Evolutionary conservation across 1,140 invertebrate species (phyloP), one percentile per base, ranked within the genome.

Genomic region (Macrobrachium rosenbergii): DNA sequence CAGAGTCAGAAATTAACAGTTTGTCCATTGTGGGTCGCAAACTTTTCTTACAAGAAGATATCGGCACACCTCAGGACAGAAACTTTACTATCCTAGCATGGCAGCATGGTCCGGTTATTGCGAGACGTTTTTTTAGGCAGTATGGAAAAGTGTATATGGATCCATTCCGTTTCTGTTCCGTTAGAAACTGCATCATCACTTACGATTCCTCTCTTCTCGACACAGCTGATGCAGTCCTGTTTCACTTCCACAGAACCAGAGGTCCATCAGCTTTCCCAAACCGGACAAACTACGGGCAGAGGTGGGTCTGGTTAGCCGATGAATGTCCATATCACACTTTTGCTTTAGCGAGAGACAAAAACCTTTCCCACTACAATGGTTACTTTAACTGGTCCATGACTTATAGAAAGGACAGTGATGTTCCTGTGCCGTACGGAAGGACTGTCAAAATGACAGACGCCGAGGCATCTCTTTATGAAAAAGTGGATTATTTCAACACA

Each of bases 361-460:
- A 90, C 23, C 86, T 94, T 59, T 90, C 90, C 6, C 90, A 93
- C 58, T 94, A 94, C 81, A 92, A 94, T 79, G 11, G 89, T 0
- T 72, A 90, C 52, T 96, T 96, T 90, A 96, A 96, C 91, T 96
- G 95, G 95, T 95, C 95, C 2, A 96, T 96, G 95, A 94, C 93
- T 2, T 96, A 96, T 90, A 93, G 94, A 91, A 93, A 90, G 37
- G 94, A 95, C 88, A 94, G 95, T 10, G 95, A 95, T 89, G 92
- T 96, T 37, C 95, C 94, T 0, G 93, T 95, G 3, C 94, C 95
- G 5, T 95, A 95, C 89, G 95, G 94, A 12, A 91, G 94, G 63
- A 94, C 93, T 14, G 63, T 94, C 67, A 28, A 89, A n/a, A 89
- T 91, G 11, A 52, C 52, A 0, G 37, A 45, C 17, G 78, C 75